Percentiles rank a stretch among this genome's conserved stretches.
These are phyloP conservation scores for Drosophila subquinaria DNA, from an alignment of 2,888 invertebrate genomes.

Conservation along the genomic window DNA sequence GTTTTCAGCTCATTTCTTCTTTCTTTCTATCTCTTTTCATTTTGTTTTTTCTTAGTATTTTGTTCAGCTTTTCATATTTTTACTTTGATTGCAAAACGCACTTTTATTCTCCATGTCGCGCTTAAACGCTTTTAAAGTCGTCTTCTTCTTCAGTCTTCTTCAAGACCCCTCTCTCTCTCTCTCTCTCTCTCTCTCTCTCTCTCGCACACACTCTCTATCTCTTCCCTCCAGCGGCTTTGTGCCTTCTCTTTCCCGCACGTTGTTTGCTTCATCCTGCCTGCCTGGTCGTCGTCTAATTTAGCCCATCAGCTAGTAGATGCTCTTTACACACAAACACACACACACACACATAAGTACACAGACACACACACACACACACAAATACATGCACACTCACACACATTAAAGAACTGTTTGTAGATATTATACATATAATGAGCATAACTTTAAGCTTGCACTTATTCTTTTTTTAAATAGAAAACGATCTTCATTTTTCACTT, in stretches of 20 bases:
- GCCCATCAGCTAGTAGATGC: conserved; percentile 74
- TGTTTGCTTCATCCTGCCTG: conserved; percentile 22
- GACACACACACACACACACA: conserved; percentile 8
- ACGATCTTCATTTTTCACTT: not conserved
- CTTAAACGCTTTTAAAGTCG: conserved; percentile 72
- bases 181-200: too few relatives aligned
- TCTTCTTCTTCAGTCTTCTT: not conserved
- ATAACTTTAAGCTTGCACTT: conserved; percentile 26
- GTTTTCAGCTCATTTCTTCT: conserved; percentile 34
- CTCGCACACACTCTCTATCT: not conserved
- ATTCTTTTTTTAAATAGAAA: not conserved
- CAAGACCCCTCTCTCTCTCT: too few relatives aligned
- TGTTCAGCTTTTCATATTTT: conserved; percentile 56
- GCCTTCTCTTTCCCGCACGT: conserved; percentile 4
- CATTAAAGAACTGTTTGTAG: not conserved
- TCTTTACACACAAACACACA: conserved; percentile 56
- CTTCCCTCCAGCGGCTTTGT: not conserved
- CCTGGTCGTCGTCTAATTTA: conserved; percentile 69
- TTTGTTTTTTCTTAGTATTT: conserved; percentile 20
- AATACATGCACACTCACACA: not conserved
- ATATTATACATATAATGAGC: conserved; percentile 6
- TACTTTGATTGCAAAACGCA: conserved; percentile 78
- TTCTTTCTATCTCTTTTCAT: conserved; percentile 4
- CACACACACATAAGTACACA: conserved; percentile 15
- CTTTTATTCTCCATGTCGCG: conserved; percentile 71